Conservation (phyloP, 2,113 vertebrate species). For the Australoheros scitulus region DNA sequence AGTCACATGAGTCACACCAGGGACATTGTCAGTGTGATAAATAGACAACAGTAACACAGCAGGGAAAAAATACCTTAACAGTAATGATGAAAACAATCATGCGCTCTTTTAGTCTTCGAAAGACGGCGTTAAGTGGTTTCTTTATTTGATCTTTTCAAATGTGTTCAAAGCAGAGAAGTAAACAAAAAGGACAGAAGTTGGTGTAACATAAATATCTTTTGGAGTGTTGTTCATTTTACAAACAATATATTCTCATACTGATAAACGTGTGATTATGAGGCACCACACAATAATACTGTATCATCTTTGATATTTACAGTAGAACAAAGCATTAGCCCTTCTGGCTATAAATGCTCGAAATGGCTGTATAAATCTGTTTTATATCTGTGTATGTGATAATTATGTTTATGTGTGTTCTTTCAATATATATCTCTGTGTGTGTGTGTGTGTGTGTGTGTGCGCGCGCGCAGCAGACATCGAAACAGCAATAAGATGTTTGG, state of each 20-base stretch:
- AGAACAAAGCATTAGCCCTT: conserved; percentile 46
- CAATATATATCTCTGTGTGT: not conserved
- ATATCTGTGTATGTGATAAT: conserved; percentile 10
- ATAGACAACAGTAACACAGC: not conserved
- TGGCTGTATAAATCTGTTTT: conserved; percentile 7
- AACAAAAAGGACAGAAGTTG: conserved; percentile 65
- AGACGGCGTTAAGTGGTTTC: conserved; percentile 29
- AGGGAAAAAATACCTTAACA: not conserved
- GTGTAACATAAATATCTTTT: conserved; percentile 40
- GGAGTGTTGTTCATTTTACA: conserved; percentile 57
- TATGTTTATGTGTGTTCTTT: not conserved
- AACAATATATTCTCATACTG: conserved; percentile 53
- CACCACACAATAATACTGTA: conserved; percentile 57
- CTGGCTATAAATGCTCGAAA: conserved; percentile 48
- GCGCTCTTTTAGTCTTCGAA: not conserved
- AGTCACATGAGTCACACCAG: not conserved
- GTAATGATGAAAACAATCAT: conserved; percentile 8
- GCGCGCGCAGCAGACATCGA: conserved; percentile 22
- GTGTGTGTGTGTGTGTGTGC: too few species aligned
- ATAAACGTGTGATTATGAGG: conserved; percentile 56
- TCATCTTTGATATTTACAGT: conserved; percentile 67
- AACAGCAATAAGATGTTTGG: conserved; percentile 28
- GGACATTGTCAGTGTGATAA: not conserved
- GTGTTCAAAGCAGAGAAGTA: conserved; percentile 67
- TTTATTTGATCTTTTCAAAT: conserved; percentile 74